Conservation (phyloP, 2,888 invertebrate genomes). For the Coremacera marginata region DNA sequence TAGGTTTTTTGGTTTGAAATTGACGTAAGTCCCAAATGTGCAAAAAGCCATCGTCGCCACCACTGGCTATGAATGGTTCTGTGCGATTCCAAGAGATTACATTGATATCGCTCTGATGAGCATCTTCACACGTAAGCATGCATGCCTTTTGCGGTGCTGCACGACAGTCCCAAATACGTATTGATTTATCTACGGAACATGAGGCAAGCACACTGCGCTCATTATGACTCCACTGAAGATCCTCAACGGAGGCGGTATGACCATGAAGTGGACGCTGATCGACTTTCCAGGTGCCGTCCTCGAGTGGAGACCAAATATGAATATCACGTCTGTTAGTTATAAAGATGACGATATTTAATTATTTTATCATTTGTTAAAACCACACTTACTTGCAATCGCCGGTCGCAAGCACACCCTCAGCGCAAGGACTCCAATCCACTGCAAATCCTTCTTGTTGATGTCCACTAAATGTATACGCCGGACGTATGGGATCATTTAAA, state of each 20-base stretch:
- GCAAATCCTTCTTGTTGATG: slow-evolving; percentile 96
- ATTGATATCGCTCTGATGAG: slow-evolving; percentile 94
- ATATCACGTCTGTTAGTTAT: slow-evolving; percentile 76
- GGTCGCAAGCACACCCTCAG: slow-evolving; percentile 87
- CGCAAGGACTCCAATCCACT: slow-evolving; percentile 90
- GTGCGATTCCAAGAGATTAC: slow-evolving; percentile 96
- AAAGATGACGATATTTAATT: neutral
- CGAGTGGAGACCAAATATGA: slow-evolving; percentile 90
- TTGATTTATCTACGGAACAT: slow-evolving; percentile 89
- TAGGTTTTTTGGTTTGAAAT: slow-evolving; percentile 82
- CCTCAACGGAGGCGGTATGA: slow-evolving; percentile 95
- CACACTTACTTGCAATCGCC: slow-evolving; percentile 80
- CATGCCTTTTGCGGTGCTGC: slow-evolving; percentile 88
- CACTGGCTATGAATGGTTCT: slow-evolving; percentile 91
- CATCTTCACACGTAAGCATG: slow-evolving; percentile 87
- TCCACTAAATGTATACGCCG: slow-evolving; percentile 89
- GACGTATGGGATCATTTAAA: slow-evolving; percentile 71
- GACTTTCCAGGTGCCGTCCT: slow-evolving; percentile 87
- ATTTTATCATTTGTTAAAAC: neutral
- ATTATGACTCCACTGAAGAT: slow-evolving; percentile 98
- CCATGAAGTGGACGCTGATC: slow-evolving; percentile 90
- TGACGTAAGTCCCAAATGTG: slow-evolving; percentile 96
- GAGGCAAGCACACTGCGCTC: slow-evolving; percentile 90
- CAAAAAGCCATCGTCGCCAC: slow-evolving; percentile 95
- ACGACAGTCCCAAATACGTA: slow-evolving; percentile 96